Evolutionary conservation across 2,113 vertebrate genomes (phyloP), one percentile per base, ranked within the genome.

Genomic region (Talpa occidentalis): DNA sequence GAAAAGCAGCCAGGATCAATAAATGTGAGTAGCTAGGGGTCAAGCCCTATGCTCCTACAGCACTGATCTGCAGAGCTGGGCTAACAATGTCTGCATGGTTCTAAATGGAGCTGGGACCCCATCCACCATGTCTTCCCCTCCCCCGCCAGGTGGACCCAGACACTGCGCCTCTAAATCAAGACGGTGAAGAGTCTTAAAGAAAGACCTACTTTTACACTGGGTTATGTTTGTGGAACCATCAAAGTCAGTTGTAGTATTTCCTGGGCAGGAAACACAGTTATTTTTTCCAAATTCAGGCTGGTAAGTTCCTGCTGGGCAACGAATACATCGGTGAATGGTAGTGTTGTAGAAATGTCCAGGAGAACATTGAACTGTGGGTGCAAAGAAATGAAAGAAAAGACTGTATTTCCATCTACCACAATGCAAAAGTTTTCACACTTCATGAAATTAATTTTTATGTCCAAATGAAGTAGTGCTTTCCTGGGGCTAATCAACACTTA

Each of bases 301-400:
- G 92, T 99, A 99, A 0, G 99, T 99, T 77, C 99, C 99, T 73
- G 96, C 94, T 6, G 98, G 96, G 52, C 99, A 99, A n/a, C 99
- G 99, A 95, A 99, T 99, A 79, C 99, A 99, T 81, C 99, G 99
- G 97, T 99, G 99, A 60, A 99, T 99, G 95, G 98, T 99, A 93
- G 99, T 99, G 96, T 99, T 99, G 96, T 99, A 99, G 97, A 99
- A 99, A 97, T 99, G 99, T 81, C 99, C 99, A 14, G 99, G 99
- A 35, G 99, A 99, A 88, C 99, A 99, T 89, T 99, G 99, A 97
- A 99, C 99, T 99, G 98, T 42, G 26, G 19, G 72, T 16, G 28
- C 37, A 30, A 35, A 79, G 24, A 93, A 91, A 85, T 15, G 6
- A 60, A 59, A 42, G 62, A 64, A 15, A 60, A 64, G 28, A 35